Percentiles rank a stretch among this genome's conserved stretches.
These are phyloP conservation scores for Myotis planiceps DNA, from an alignment of 2,797 vertebrate species.

Conservation along the genomic window DNA sequence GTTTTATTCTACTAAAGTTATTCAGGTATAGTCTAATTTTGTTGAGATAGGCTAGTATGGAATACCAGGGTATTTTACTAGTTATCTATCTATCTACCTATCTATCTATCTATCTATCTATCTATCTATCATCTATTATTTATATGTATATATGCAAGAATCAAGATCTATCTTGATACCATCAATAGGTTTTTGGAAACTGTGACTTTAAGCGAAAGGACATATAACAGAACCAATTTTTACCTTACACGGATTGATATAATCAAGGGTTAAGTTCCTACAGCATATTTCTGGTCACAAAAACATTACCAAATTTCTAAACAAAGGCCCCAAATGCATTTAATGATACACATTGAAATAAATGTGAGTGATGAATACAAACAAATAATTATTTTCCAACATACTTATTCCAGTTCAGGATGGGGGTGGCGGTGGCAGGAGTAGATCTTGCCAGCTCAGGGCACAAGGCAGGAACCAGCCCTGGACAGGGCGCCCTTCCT, in stretches of 20 bases:
- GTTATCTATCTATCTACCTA: background rate
- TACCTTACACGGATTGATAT: background rate
- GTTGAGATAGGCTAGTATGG: background rate
- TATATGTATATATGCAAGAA: background rate
- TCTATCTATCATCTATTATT: background rate
- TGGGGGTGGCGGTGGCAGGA: background rate
- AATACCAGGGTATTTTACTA: background rate
- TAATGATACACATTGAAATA: background rate
- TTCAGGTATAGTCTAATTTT: background rate
- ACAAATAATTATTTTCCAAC: background rate
- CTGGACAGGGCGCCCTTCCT: background rate
- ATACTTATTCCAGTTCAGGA: background rate
- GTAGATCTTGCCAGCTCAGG: too few species aligned
- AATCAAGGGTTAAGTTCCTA: background rate
- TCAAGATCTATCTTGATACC: background rate
- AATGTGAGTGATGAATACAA: background rate
- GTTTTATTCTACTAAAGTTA: background rate
- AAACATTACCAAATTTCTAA: background rate
- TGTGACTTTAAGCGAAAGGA: background rate
- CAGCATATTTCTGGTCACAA: background rate
- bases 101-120: background rate
- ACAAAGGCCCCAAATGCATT: background rate
- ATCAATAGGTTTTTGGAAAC: background rate
- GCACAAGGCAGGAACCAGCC: background rate
- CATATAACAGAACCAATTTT: background rate